Percentiles rank a stretch among this genome's conserved stretches.
Conservation (phyloP, 2,113 vertebrate genomes). For the Aptenodytes forsteri region DNA sequence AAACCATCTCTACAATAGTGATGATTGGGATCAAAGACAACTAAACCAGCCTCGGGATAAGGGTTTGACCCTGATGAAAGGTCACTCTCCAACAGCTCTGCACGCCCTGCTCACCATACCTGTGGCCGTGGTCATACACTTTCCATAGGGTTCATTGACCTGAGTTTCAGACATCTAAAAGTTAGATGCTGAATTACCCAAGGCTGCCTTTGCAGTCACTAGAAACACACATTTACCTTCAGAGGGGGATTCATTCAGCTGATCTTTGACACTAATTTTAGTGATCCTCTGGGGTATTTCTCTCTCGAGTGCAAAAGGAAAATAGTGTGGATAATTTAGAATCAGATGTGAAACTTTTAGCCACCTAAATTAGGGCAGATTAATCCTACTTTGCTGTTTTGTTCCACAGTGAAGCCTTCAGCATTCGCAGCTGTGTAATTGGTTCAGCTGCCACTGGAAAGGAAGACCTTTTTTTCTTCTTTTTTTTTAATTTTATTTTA, state of each 20-base stretch:
- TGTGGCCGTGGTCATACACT: fast-evolving
- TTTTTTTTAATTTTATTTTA: not conserved
- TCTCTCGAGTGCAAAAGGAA: not conserved
- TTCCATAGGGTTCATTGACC: not conserved
- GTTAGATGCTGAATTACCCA: not conserved
- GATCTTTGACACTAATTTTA: not conserved
- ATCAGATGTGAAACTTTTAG: not conserved
- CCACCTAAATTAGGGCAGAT: not conserved
- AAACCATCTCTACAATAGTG: not conserved
- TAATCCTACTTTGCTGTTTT: not conserved
- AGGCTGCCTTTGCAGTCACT: not conserved
- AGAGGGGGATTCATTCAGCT: not conserved
- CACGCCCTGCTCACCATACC: not conserved
- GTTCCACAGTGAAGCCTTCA: not conserved
- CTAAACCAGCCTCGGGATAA: not conserved
- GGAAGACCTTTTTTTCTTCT: not conserved
- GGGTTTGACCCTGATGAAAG: not conserved
- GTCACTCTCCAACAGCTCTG: not conserved
- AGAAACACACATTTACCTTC: not conserved
- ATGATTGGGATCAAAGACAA: not conserved
- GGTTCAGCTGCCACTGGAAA: not conserved
- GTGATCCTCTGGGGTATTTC: not conserved
- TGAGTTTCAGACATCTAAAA: not conserved
- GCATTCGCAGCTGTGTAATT: not conserved
- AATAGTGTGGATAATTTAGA: not conserved